Conservation (phyloP, 2,113 vertebrate genomes). For the Misgurnus anguillicaudatus region DNA sequence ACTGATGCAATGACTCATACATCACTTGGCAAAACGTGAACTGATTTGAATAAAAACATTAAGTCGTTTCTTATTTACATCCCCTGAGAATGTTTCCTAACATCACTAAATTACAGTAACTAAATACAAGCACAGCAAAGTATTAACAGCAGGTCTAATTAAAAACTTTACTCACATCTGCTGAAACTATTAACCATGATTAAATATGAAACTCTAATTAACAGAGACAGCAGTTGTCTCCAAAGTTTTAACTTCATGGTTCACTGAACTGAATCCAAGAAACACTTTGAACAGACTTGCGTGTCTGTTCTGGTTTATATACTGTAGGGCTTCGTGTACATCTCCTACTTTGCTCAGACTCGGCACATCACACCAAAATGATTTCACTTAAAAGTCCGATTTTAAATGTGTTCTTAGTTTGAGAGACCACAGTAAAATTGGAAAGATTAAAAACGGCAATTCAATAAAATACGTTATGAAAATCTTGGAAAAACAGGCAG, state of each 20-base stretch:
- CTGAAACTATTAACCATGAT: too few relatives aligned
- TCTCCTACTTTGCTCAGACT: too few relatives aligned
- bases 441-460: not conserved
- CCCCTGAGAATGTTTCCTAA: not conserved
- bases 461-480: too few relatives aligned
- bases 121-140: not conserved
- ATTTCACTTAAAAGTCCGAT: not conserved
- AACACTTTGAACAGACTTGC: constrained; percentile 43
- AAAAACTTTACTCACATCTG: not conserved
- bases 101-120: not conserved
- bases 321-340: too few relatives aligned
- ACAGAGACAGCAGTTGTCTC: too few relatives aligned
- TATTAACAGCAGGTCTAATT: constrained; percentile 13
- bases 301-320: constrained; percentile 38
- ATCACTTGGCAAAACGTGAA: not conserved
- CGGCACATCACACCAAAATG: not conserved
- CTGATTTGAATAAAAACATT: not conserved
- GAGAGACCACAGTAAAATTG: not conserved
- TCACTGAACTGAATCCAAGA: constrained; percentile 22
- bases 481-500: too few relatives aligned
- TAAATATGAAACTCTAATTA: too few relatives aligned
- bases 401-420: not conserved
- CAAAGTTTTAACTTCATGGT: not conserved
- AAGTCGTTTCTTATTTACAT: not conserved
- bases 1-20: not conserved